A percentile compares a stretch with the other conserved stretches of the same genome.
Conservation (phyloP, 2,888 invertebrate genomes). For the Epirrhoe alternata region DNA sequence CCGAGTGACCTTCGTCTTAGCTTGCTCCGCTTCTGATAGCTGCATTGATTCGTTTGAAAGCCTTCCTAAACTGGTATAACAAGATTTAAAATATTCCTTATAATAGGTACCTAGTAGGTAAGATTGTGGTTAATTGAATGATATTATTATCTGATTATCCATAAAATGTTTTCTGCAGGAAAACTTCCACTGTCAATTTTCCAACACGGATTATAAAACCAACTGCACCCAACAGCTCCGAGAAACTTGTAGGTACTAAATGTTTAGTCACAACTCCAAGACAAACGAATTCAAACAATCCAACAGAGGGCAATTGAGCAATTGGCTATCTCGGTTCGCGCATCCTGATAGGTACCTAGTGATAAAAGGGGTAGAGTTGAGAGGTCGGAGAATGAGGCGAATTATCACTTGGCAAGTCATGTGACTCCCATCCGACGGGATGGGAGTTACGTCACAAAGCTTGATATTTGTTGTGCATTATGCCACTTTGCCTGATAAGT, state of each 20-base stretch:
- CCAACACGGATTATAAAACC: too few relatives aligned
- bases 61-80: slow-evolving; percentile 1
- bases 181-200: not conserved
- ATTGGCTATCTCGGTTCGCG: slow-evolving; percentile 48
- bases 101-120: not conserved
- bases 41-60: slow-evolving; percentile 24
- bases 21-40: slow-evolving; percentile 27
- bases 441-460: not conserved
- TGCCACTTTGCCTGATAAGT: not conserved
- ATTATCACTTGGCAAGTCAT: slow-evolving; percentile 21
- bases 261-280: slow-evolving; percentile 4
- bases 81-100: not conserved
- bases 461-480: not conserved
- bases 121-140: not conserved
- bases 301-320: slow-evolving; percentile 28
- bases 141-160: not conserved
- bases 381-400: slow-evolving; percentile 32
- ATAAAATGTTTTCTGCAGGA: not conserved
- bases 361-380: slow-evolving; percentile 55
- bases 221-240: slow-evolving; percentile 1
- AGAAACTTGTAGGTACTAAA: not conserved
- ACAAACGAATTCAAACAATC: slow-evolving; percentile 22
- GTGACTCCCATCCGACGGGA: slow-evolving; percentile 12
- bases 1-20: slow-evolving; percentile 44
- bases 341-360: slow-evolving; percentile 53